Evolutionary conservation across 2,113 vertebrate species (phyloP), one percentile per base, ranked within the genome.

Genomic region (Pangasianodon gigas): DNA sequence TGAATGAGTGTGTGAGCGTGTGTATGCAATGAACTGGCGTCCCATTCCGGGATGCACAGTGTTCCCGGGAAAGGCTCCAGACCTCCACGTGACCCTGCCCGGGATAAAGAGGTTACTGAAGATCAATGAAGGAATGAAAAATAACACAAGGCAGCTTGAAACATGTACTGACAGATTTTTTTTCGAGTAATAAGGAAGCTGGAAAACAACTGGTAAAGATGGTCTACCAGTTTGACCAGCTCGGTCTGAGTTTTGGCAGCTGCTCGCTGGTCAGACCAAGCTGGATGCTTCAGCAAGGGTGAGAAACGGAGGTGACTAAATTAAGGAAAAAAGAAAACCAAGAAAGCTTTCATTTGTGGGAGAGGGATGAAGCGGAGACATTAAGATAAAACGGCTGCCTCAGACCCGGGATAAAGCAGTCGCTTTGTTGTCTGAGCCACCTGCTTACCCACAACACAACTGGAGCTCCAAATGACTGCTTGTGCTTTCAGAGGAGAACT

Each of bases 401-500:
- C 56, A 87, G 48, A 69, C 18, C 69, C 26, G 0, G 81, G 62
- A 87, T 85, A 87, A 75, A 90, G 51, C 11, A 4, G 29, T 7
- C 19, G 11, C 86, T 88, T 60, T 91, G 67, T 81, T 84, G 84
- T 90, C 89, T 77, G 74, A 90, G 69, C 87, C 89, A 89, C 87
- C 89, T 90, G 89, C 65, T 92, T 90, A 44, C 46, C 87, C 67
- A 46, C 71, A 77, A 90, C 80, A 88, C 90, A 44, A 77, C 54
- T 16, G 32, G 1, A 85, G 58, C 56, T 46, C 52, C 18, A 37
- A 44, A 80, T 89, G 84, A 89, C 65, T 62, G 89, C 77, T 87
- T 92, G 80, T 21, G 85, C 83, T 83, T 90, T 86, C 58, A 87
- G 29, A 92, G 82, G 52, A 56, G 88, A 87, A 94, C 74, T 32